Percentiles rank a stretch among this genome's conserved stretches.
Conservation (phyloP, 2,113 vertebrate genomes). For the Cariama cristata region DNA sequence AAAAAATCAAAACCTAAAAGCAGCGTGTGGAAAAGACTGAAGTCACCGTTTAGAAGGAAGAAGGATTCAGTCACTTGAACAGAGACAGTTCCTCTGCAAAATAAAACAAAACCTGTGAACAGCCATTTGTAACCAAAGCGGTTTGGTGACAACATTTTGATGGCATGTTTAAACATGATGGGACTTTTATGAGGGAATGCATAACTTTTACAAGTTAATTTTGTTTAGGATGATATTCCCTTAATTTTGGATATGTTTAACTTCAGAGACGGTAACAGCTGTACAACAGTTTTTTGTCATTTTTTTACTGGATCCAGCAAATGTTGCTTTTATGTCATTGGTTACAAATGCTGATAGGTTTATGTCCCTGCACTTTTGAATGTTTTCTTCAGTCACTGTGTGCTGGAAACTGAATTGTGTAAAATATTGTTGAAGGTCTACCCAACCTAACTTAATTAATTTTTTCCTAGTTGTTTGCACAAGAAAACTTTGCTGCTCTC, state of each 20-base stretch:
- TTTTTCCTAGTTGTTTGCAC: background rate
- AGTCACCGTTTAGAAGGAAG: slow-evolving; percentile 83
- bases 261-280: background rate
- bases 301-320: background rate
- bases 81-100: background rate
- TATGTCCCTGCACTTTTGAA: background rate
- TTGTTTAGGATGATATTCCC: background rate
- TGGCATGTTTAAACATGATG: background rate
- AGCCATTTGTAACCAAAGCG: background rate
- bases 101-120: background rate
- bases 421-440: background rate
- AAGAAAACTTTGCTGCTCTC: background rate
- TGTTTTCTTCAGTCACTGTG: rapidly evolving
- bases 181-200: background rate
- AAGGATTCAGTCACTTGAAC: slow-evolving; percentile 82
- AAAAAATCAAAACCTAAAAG: slow-evolving; percentile 77
- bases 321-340: background rate
- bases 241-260: background rate
- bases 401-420: background rate
- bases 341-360: background rate
- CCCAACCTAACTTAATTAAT: background rate
- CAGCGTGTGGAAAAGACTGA: slow-evolving; percentile 86
- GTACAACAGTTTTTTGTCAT: background rate
- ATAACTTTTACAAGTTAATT: background rate
- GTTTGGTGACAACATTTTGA: background rate